Base-by-base conservation (phyloP, 2,888 invertebrate species). In the Drosophila pullipes region DNA sequence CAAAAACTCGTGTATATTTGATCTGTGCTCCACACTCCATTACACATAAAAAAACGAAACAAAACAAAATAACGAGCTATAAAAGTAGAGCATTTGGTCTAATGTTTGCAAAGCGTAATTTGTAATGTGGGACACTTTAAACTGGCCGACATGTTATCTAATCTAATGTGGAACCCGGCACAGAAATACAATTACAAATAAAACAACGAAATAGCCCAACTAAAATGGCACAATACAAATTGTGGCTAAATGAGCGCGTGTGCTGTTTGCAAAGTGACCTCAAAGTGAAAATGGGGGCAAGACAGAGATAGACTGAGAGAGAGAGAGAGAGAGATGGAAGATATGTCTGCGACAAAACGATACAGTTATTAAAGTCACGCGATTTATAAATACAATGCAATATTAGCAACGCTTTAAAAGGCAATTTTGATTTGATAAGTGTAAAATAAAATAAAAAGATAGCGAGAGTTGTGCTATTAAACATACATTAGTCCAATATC, bases 231-330 rank as follows among this genome's bases (percentile, higher is more conserved):
- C 37, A 68, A 33, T 55, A 39, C 18, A 31, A 57, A 62, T 47
- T 50, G 49, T 54, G 49, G 49, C 55, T 30, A 57, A 69, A 55
- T 55, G 50, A 35, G 57, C 50, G 69, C 69, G 39, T 74, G 66
- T 75, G 52, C 55, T 49, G 55, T 67, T 74, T 67, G 28, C 39
- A 63, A 77, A 75, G 75, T 73, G 73, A 71, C 75, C 77, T 64
- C 25, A 61, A 63, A 30, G 6, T 18, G 25, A 37, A 25, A 30
- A 28, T n/a, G 47, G 25, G 30, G 30, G 37, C 10, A 18, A 25
- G 31, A 11, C 9, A 11, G 39, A 18, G 16, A n/a, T 3, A 33
- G 35, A 44, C 18, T 5, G 3, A 28, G 1, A 50, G 16, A 22
- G n/a, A 22, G 28, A 18, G 41, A 16, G 9, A 18, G 28, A 13